Evolutionary conservation across 2,113 vertebrate genomes (phyloP).

Genomic region (Corythaixoides concolor): DNA sequence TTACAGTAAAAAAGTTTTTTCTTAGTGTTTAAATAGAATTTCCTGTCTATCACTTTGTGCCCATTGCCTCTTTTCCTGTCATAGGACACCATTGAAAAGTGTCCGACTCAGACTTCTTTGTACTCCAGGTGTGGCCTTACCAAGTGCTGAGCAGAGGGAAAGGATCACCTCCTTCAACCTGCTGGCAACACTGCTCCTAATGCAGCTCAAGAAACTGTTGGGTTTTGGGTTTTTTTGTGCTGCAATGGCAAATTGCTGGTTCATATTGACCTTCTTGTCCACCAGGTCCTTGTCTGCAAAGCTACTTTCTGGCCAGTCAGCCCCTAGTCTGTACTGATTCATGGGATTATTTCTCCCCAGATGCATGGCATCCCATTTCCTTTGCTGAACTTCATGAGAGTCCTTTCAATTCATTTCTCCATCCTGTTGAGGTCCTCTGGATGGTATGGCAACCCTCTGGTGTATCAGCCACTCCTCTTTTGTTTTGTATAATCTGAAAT

Average conservation of each 20-base stretch:
- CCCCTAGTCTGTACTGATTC: no score
- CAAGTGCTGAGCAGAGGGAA: neutral
- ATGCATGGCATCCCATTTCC: neutral
- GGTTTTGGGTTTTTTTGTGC: neutral
- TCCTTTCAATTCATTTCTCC: neutral
- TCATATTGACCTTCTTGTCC: neutral
- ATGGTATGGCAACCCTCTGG: neutral
- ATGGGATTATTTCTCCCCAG: neutral
- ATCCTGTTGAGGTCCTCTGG: neutral
- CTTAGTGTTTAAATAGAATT: no score
- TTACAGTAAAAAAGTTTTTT: no score
- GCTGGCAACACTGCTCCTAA: neutral
- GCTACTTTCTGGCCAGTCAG: neutral
- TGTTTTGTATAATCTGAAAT: neutral
- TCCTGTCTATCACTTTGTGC: no score
- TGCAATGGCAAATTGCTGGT: neutral
- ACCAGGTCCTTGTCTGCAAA: neutral
- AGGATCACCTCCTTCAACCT: neutral
- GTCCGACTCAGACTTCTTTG: neutral
- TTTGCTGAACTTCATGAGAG: neutral
- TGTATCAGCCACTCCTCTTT: neutral
- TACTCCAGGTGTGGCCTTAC: neutral
- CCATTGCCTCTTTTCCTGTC: no score
- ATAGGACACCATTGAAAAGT: neutral
- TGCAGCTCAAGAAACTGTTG: neutral